These are phyloP conservation scores for Lysandra coridon DNA, from an alignment of 2,888 invertebrate species.

Conservation along the genomic window DNA sequence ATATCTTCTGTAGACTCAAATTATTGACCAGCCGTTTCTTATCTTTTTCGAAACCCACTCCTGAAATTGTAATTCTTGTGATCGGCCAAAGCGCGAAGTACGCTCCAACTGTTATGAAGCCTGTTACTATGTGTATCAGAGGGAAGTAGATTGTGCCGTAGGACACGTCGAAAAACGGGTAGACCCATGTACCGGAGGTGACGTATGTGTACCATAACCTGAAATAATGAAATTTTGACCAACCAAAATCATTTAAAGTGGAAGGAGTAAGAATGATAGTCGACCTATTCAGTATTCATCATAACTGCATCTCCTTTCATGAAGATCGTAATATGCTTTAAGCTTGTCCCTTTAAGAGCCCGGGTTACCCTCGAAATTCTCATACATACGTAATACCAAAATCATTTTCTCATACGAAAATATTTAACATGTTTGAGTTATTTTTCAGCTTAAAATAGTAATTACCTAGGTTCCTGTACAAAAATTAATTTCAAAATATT, in stretches of 20 bases:
- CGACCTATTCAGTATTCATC: not conserved
- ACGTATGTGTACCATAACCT: not conserved
- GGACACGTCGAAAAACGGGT: not conserved
- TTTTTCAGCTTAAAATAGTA: too few species aligned
- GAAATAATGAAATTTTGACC: not conserved
- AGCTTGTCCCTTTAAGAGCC: not conserved
- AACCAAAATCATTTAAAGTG: not conserved
- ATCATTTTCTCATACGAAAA: too few species aligned
- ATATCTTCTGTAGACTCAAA: not conserved
- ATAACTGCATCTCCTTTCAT: not conserved
- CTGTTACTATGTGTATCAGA: not conserved
- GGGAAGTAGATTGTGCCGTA: slow-evolving; percentile 15
- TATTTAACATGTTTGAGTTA: too few species aligned
- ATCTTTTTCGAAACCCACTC: not conserved
- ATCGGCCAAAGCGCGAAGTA: slow-evolving; percentile 15
- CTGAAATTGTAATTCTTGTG: not conserved
- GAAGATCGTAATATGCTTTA: not conserved
- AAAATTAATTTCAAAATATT: too few species aligned
- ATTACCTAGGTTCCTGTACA: too few species aligned
- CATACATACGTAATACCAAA: too few species aligned
- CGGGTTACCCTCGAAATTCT: too few species aligned
- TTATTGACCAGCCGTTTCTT: not conserved
- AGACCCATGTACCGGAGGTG: not conserved
- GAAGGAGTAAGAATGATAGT: not conserved
- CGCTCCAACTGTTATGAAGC: not conserved